These are phyloP conservation scores for Nephrotoma guestfalica DNA, from an alignment of 2,888 invertebrate species.

Conservation along the genomic window DNA sequence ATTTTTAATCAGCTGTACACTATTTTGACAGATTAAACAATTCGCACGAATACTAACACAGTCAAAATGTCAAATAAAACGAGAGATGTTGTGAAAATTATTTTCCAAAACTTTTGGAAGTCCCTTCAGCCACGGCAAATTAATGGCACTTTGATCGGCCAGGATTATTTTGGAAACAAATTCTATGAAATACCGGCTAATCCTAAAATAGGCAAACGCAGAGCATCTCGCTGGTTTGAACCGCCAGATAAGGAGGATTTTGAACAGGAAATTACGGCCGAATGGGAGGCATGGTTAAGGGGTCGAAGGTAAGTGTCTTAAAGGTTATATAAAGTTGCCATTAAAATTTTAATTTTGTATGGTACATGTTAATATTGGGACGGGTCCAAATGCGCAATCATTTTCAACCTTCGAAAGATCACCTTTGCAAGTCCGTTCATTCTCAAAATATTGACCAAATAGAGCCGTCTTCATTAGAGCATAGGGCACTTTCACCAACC, in stretches of 20 bases:
- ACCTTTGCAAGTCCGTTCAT: too few relatives aligned
- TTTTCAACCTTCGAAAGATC: too few relatives aligned
- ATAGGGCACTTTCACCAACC: too few relatives aligned
- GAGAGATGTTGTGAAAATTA: slow-evolving; percentile 25
- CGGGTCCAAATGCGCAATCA: too few relatives aligned
- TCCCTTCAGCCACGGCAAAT: slow-evolving; percentile 36
- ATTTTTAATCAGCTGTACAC: not conserved
- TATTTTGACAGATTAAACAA: not conserved
- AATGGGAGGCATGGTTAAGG: slow-evolving; percentile 82
- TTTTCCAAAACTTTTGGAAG: slow-evolving; percentile 27
- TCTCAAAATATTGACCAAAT: too few relatives aligned
- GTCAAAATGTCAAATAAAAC: not conserved
- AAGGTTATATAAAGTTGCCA: not conserved
- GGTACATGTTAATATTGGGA: too few relatives aligned
- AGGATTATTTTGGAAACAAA: slow-evolving; percentile 67
- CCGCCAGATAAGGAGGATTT: slow-evolving; percentile 45
- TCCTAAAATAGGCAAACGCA: slow-evolving; percentile 47
- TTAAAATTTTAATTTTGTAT: not conserved
- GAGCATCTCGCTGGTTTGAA: slow-evolving; percentile 55
- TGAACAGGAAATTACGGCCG: slow-evolving; percentile 61
- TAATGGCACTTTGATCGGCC: slow-evolving; percentile 43
- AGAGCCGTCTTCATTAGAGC: too few relatives aligned
- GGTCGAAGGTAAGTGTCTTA: slow-evolving; percentile 36
- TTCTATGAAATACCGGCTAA: slow-evolving; percentile 65
- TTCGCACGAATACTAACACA: not conserved